Evolutionary conservation across 2,797 vertebrate species (phyloP), one percentile per base, ranked within the genome.

Genomic region (Heteromormyrus szaboi): DNA sequence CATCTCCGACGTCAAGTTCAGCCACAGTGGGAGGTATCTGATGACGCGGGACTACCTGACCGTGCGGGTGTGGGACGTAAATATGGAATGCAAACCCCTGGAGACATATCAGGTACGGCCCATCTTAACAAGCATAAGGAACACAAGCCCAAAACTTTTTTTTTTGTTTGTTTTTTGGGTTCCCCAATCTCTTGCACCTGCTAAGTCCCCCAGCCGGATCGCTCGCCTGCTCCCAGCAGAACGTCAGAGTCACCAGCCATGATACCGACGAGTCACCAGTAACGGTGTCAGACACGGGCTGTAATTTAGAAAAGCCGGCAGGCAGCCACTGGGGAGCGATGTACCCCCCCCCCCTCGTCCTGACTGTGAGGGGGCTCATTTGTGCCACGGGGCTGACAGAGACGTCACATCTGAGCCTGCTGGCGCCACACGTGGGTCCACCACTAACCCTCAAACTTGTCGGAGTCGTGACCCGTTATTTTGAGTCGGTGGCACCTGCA

Each of bases 31-130:
- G 89, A 95, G 97, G 89, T 97, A 96, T 86, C 96, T 98, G 93
- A 97, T 98, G 97, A 97, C 97, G 51, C 95, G 97, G 65, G 97
- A 97, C 94, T 98, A 98, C 92, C 96, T 98, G 92, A 97, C 97
- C 0, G 96, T 97, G 89, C 97, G 97, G 93, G 97, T 98, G 91
- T 98, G 97, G 97, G 97, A 98, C 91, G 94, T 97, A 91, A 97
- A 97, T 93, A 97, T 97, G 97, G 97, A 97, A 94, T 97, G 95
- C 93, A 95, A 95, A 88, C 97, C 97, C 87, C 95, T 97, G 0
- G 97, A 97, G 94, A 97, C 96, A 14, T 97, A 97, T 93, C 97
- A 97, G 97, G 96, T 97, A 95, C 0, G 14, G 9, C 25, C 65
- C 59, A 7, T 2, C n/a, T 59, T 56, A 19, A 8, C 5, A 56